phyloP scores from a whole-genome alignment of 2,888 invertebrate species.

The Urechis unicinctus region DNA sequence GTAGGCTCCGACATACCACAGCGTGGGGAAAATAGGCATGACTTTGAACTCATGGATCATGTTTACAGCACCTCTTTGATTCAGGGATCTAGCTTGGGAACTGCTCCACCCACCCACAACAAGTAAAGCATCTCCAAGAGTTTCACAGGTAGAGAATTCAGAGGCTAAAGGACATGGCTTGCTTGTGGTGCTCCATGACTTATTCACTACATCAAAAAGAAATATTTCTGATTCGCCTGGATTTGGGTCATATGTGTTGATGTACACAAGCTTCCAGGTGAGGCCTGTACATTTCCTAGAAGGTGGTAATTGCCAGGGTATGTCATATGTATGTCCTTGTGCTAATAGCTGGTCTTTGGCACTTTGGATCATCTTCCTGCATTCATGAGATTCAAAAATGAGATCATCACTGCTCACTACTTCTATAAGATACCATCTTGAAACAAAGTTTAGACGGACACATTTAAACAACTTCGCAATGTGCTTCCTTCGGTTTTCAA shows the following conservation, averaged over 20 bases:
- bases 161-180: slow-evolving; percentile 22
- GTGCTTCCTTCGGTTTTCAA: slow-evolving; percentile 18
- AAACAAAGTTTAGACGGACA: slow-evolving; percentile 22
- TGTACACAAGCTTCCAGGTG: slow-evolving; percentile 19
- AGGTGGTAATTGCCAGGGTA: slow-evolving; percentile 23
- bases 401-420: slow-evolving; percentile 20
- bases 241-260: slow-evolving; percentile 17
- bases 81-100: slow-evolving; percentile 16
- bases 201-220: slow-evolving; percentile 23
- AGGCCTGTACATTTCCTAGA: slow-evolving; percentile 22
- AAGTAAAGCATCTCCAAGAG: slow-evolving; percentile 16
- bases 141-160: slow-evolving; percentile 20
- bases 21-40: slow-evolving; percentile 24
- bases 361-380: slow-evolving; percentile 11
- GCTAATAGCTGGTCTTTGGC: slow-evolving; percentile 25
- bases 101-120: slow-evolving; percentile 23
- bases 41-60: slow-evolving; percentile 22
- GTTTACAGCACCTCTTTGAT: slow-evolving; percentile 21
- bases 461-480: slow-evolving; percentile 18
- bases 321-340: slow-evolving; percentile 24
- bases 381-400: slow-evolving; percentile 6
- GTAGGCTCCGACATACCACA: slow-evolving; percentile 23
- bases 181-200: slow-evolving; percentile 24
- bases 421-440: slow-evolving; percentile 24
- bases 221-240: slow-evolving; percentile 17